phyloP scores from a whole-genome alignment of 1,140 invertebrate genomes.

The Pristionchus pacificus region DNA sequence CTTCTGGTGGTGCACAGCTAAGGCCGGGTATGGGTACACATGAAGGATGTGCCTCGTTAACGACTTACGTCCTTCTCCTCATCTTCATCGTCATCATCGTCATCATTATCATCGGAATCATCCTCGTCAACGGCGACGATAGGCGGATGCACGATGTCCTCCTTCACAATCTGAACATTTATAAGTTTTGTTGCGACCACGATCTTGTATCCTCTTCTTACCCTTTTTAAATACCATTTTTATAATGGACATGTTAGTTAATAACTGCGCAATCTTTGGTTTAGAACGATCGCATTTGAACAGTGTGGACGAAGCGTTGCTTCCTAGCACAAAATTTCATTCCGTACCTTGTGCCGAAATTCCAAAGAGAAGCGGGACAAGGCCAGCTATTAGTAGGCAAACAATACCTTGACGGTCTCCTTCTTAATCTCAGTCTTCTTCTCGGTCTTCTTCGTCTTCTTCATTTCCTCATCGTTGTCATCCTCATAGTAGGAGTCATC shows the following conservation, averaged over 20 bases:
- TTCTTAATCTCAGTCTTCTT: slow-evolving; percentile 2
- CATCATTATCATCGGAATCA: background rate
- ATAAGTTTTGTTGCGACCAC: background rate
- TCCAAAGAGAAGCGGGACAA: too few species aligned
- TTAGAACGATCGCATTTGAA: too few species aligned
- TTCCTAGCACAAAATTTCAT: too few species aligned
- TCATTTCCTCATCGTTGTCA: slow-evolving; percentile 29
- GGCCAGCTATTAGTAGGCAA: too few species aligned
- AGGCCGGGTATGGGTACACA: too few species aligned
- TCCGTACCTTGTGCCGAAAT: too few species aligned
- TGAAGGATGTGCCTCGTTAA: too few species aligned
- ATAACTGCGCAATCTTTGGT: too few species aligned
- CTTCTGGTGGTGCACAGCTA: too few species aligned
- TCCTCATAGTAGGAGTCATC: slow-evolving; percentile 45
- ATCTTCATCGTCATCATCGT: slow-evolving; percentile 23
- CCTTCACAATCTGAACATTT: background rate
- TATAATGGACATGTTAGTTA: too few species aligned
- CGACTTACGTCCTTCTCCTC: slow-evolving; percentile 20
- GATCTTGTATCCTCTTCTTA: background rate
- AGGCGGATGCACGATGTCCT: background rate
- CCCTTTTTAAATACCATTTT: background rate
- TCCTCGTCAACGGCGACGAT: background rate
- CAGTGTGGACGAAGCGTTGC: too few species aligned
- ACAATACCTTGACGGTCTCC: background rate
- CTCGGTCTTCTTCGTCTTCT: slow-evolving; percentile 27